Evolutionary conservation across 2,888 invertebrate species (phyloP).

Genomic region (Lacanobia oleracea): DNA sequence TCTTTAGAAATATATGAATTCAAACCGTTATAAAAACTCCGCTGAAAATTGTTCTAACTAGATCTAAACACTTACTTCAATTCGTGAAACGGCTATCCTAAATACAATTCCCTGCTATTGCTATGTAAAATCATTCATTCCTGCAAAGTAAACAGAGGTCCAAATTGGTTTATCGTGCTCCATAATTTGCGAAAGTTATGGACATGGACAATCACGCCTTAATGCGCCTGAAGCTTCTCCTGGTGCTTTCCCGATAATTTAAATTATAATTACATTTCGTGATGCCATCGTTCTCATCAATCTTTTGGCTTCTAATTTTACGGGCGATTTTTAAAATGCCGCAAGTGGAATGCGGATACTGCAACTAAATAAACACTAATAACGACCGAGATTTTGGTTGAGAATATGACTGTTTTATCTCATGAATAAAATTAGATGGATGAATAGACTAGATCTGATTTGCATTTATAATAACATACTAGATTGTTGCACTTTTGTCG

Average conservation of each 20-base stretch:
- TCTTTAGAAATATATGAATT: no score
- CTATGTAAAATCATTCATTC: constrained; percentile 48
- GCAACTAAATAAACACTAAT: constrained; percentile 28
- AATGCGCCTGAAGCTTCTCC: constrained; percentile 51
- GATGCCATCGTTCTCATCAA: constrained; percentile 39
- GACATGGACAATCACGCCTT: constrained; percentile 54
- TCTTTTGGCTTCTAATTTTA: constrained; percentile 34
- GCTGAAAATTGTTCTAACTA: not conserved
- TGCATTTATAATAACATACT: constrained; percentile 6
- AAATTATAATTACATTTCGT: constrained; percentile 52
- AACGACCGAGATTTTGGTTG: constrained; percentile 7
- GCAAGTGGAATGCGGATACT: constrained; percentile 36
- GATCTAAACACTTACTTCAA: not conserved
- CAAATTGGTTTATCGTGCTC: constrained; percentile 60
- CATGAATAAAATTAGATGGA: constrained; percentile 2
- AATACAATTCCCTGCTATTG: constrained; percentile 27
- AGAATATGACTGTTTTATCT: constrained; percentile 1
- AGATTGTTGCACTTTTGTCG: not conserved
- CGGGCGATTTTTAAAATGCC: constrained; percentile 10
- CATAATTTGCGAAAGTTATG: constrained; percentile 60
- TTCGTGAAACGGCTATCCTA: constrained; percentile 22
- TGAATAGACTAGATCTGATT: not conserved
- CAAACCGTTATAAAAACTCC: no score
- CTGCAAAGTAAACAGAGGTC: constrained; percentile 47
- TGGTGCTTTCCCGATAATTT: constrained; percentile 46